phyloP scores from a whole-genome alignment of 2,797 vertebrate species.

The Megalops cyprinoides region DNA sequence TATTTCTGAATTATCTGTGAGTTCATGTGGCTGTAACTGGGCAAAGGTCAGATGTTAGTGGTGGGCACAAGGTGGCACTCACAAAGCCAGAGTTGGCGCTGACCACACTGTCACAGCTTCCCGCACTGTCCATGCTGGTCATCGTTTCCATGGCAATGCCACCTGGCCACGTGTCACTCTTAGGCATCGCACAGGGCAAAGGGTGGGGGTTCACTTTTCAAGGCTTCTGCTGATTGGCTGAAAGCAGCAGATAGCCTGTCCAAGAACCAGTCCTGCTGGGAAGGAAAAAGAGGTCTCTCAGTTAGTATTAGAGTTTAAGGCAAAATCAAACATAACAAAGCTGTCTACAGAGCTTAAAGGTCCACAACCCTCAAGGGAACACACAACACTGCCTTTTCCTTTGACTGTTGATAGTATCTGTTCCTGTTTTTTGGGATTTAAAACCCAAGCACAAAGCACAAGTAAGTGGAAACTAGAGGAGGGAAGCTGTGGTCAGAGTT shows the following conservation, averaged over 20 bases:
- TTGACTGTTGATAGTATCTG: slow-evolving; percentile 40
- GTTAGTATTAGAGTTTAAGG: too few species aligned
- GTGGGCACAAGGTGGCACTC: slow-evolving; percentile 50
- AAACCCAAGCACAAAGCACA: not conserved
- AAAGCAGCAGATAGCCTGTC: slow-evolving; percentile 25
- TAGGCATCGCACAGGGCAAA: slow-evolving; percentile 77
- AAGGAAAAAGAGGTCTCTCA: slow-evolving; percentile 15
- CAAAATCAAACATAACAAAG: slow-evolving; percentile 21
- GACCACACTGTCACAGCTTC: slow-evolving; percentile 86
- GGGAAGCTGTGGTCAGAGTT: not conserved
- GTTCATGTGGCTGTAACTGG: not conserved
- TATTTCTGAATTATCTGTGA: not conserved
- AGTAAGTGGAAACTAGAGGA: not conserved
- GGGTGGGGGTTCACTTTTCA: slow-evolving; percentile 26
- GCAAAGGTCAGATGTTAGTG: not conserved
- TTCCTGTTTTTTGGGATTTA: slow-evolving; percentile 45
- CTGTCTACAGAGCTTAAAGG: not conserved
- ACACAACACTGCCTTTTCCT: slow-evolving; percentile 27
- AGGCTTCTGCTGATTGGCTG: slow-evolving; percentile 32
- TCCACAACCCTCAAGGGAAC: slow-evolving; percentile 3
- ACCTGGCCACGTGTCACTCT: slow-evolving; percentile 78
- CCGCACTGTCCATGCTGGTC: slow-evolving; percentile 71
- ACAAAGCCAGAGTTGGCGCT: slow-evolving; percentile 80
- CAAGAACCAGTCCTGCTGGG: not conserved
- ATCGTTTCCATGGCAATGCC: slow-evolving; percentile 71